Percentiles rank a stretch among this genome's conserved stretches.
Conservation (phyloP, 2,888 invertebrate genomes). For the Drosophila longiperda region DNA sequence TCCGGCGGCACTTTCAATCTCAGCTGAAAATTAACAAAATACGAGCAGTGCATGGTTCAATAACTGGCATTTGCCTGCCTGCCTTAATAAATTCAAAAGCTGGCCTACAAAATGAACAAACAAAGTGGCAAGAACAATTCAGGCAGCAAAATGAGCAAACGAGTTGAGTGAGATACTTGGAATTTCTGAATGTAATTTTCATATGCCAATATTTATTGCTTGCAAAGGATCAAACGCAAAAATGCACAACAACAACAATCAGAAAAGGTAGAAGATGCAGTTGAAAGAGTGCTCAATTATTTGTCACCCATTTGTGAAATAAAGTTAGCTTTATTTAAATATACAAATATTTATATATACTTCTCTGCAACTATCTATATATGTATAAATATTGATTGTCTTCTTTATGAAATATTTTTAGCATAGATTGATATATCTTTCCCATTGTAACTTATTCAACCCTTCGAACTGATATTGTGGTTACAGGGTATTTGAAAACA, state of each 20-base stretch:
- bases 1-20: conserved; percentile 19
- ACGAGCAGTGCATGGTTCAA: conserved; percentile 23
- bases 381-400: not conserved
- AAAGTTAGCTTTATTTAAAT: not conserved
- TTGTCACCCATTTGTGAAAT: not conserved
- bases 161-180: conserved; percentile 25
- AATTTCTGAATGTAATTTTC: conserved; percentile 52
- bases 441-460: not conserved
- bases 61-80: conserved; percentile 9
- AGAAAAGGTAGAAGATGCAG: not conserved
- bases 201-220: conserved; percentile 62
- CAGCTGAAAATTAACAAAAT: conserved; percentile 38
- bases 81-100: conserved; percentile 15
- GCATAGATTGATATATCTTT: not conserved
- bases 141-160: conserved; percentile 41
- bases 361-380: not conserved
- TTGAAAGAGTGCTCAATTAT: not conserved
- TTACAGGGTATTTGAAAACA: not conserved
- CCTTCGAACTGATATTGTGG: not conserved
- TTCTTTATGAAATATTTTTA: not conserved
- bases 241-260: conserved; percentile 30
- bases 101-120: conserved; percentile 5
- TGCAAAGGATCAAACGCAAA: conserved; percentile 43
- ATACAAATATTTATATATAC: not conserved
- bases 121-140: conserved; percentile 28